Evolutionary conservation across 2,797 vertebrate species (phyloP).

Genomic region (Scolopax rusticola): DNA sequence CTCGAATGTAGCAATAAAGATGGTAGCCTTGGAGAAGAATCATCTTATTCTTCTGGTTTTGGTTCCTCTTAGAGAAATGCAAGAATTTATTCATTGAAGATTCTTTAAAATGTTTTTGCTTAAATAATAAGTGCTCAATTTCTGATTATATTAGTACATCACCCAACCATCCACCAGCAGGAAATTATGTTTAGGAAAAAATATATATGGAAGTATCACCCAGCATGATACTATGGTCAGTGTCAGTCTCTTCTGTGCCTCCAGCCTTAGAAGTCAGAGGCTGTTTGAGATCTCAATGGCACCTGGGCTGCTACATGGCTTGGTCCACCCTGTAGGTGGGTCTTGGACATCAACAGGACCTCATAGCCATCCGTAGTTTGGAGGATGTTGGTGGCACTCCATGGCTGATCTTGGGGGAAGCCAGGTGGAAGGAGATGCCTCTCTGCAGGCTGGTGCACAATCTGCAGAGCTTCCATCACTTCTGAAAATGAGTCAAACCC

Average conservation of each 20-base stretch:
- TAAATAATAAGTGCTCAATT: neutral
- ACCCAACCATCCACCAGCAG: neutral
- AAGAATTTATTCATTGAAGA: neutral
- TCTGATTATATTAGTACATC: neutral
- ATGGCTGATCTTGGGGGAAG: neutral
- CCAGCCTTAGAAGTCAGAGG: neutral
- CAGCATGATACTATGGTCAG: accelerated
- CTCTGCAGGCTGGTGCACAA: neutral
- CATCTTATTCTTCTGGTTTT: neutral
- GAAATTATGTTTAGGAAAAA: neutral
- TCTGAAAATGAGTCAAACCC: neutral
- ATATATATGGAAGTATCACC: neutral
- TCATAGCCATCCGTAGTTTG: neutral
- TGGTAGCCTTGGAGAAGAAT: neutral
- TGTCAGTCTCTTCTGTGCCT: neutral
- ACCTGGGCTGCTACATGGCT: neutral
- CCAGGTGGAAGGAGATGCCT: neutral
- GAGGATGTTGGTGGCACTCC: neutral
- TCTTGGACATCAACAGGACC: neutral
- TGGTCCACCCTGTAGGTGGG: neutral
- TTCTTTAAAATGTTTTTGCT: neutral
- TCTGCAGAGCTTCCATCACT: neutral
- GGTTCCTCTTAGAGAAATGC: neutral
- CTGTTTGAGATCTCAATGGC: neutral
- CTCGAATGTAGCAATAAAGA: neutral